These are phyloP conservation scores for Abrostola triplasia DNA, from an alignment of 2,888 invertebrate species.

Conservation along the genomic window DNA sequence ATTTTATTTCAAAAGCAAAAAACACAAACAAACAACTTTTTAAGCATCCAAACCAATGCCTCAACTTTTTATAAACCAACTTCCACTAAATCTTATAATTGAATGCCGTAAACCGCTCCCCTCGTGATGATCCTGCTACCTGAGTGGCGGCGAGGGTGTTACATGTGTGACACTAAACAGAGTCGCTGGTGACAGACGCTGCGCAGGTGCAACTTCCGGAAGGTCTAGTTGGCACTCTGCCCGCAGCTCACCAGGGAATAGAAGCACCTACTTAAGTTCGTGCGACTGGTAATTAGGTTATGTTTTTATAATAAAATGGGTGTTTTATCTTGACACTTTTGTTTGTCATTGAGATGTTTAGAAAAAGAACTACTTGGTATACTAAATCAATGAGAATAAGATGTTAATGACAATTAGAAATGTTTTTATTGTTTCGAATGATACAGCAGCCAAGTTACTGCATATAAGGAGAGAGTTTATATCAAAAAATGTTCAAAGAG, in stretches of 20 bases:
- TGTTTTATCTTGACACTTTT: background rate
- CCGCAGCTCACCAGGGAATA: constrained; percentile 26
- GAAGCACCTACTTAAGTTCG: constrained; percentile 18
- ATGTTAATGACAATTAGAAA: too few species aligned
- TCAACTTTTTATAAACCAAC: background rate
- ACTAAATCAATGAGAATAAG: too few species aligned
- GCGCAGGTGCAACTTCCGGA: constrained; percentile 41
- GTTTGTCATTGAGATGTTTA: too few species aligned
- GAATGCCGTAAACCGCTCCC: background rate
- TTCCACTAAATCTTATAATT: background rate
- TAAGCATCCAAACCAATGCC: too few species aligned
- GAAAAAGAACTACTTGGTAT: too few species aligned
- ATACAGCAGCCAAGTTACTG: too few species aligned
- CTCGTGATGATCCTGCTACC: constrained; percentile 27
- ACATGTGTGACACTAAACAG: constrained; percentile 35
- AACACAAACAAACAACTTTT: too few species aligned
- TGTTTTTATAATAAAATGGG: background rate
- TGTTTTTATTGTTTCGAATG: too few species aligned
- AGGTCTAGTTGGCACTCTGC: constrained; percentile 37
- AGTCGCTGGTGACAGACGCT: constrained; percentile 38
- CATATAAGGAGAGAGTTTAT: too few species aligned
- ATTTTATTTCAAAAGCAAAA: too few species aligned
- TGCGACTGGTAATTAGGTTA: constrained; percentile 25
- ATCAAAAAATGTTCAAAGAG: too few species aligned
- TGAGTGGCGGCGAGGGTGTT: constrained; percentile 5